Conservation (phyloP, 1,140 invertebrate genomes). For the Trissolcus basalis region DNA sequence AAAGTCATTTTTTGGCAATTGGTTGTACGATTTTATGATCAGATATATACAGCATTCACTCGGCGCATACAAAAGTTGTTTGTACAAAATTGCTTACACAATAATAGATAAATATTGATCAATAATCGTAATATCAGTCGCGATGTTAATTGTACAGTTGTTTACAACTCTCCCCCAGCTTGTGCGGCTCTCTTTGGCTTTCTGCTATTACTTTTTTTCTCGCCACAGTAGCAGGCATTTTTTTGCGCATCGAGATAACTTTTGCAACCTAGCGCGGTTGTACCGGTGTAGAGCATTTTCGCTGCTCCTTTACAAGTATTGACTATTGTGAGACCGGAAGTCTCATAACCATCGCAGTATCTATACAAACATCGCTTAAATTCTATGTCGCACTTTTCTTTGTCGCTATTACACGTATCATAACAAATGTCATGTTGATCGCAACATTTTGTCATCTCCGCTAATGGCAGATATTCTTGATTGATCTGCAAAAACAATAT, state of each 20-base stretch:
- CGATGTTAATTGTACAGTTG: not conserved
- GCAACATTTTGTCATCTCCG: conserved; percentile 89
- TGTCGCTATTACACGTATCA: conserved; percentile 89
- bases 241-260: conserved; percentile 88
- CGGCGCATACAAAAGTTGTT: conserved; percentile 40
- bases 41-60: no score
- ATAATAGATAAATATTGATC: no score
- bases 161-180: conserved; percentile 68
- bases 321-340: conserved; percentile 78
- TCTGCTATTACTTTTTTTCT: conserved; percentile 61
- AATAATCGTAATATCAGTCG: conserved; percentile 15
- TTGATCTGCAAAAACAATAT: conserved; percentile 79
- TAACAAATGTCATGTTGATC: conserved; percentile 92
- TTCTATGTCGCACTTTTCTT: conserved; percentile 89
- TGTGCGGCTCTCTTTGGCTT: conserved; percentile 66
- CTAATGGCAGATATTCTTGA: conserved; percentile 84
- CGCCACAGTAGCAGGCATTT: conserved; percentile 84
- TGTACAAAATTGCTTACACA: conserved; percentile 33
- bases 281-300: conserved; percentile 88
- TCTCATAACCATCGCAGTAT: conserved; percentile 85
- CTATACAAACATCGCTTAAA: conserved; percentile 91
- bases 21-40: no score
- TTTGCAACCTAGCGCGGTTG: conserved; percentile 87
- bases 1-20: no score
- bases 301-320: conserved; percentile 89